Percentiles rank a stretch among this genome's conserved stretches.
Evolutionary conservation across 2,888 invertebrate genomes (phyloP).

Genomic region (Hypselothyrea guttata): DNA sequence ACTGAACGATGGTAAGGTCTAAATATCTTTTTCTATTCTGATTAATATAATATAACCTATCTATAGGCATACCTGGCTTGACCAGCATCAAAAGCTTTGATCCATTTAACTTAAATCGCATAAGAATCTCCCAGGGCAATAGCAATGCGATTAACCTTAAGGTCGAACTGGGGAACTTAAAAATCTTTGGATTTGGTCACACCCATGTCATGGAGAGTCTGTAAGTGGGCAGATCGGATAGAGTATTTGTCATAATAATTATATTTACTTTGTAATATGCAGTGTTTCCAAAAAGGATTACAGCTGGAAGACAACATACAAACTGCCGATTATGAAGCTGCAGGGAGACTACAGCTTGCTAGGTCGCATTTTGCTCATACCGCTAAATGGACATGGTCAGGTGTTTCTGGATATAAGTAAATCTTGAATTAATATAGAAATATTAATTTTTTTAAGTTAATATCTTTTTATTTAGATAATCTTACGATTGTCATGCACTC

Average conservation of each 20-base stretch:
- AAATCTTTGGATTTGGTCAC: constrained; percentile 87
- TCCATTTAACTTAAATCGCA: constrained; percentile 86
- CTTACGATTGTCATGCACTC: constrained; percentile 87
- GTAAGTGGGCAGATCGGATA: constrained; percentile 80
- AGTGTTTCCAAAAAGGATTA: constrained; percentile 87
- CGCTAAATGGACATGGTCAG: constrained; percentile 86
- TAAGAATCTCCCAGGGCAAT: constrained; percentile 88
- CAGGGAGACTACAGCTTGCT: constrained; percentile 87
- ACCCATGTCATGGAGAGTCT: constrained; percentile 86
- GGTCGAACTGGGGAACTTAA: constrained; percentile 87
- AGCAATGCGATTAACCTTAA: constrained; percentile 88
- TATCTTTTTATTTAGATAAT: constrained; percentile 83
- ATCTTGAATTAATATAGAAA: too few species aligned
- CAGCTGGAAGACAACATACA: constrained; percentile 87
- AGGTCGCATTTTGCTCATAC: constrained; percentile 88
- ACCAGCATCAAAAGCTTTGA: constrained; percentile 85
- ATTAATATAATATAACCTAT: too few species aligned
- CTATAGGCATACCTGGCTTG: constrained; percentile 80
- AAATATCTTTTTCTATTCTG: too few species aligned
- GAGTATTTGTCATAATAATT: not conserved
- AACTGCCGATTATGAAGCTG: constrained; percentile 86
- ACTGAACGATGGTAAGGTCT: constrained; percentile 84
- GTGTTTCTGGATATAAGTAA: constrained; percentile 89
- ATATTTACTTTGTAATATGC: constrained; percentile 48
- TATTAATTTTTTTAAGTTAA: too few species aligned